phyloP scores from a whole-genome alignment of 2,888 invertebrate genomes.

The Corbicula japonica region DNA sequence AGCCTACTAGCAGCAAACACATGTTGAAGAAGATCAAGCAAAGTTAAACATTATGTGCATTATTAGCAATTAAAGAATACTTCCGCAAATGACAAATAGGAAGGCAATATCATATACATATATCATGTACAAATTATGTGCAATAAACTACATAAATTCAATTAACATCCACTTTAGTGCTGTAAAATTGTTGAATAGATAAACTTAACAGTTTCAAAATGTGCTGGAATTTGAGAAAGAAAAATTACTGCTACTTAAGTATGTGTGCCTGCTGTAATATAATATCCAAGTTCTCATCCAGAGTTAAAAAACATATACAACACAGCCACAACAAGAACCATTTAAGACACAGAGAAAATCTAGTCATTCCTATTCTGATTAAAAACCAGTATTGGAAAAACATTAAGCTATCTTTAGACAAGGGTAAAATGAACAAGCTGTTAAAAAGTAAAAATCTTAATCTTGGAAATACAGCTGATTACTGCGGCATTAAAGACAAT shows the following conservation, averaged over 20 bases:
- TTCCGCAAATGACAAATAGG: no score
- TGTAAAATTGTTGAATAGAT: no score
- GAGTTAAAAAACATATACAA: constrained; percentile 10
- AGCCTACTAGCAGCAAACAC: no score
- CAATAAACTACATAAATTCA: no score
- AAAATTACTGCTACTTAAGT: constrained; percentile 7
- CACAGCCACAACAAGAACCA: neutral
- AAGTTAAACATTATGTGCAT: no score
- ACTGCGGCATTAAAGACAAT: neutral
- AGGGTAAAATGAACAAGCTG: no score
- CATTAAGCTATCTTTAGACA: neutral
- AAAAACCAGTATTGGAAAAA: constrained; percentile 1
- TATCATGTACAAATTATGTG: no score
- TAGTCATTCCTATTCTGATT: constrained; percentile 2
- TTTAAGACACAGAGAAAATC: neutral
- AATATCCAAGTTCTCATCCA: constrained; percentile 5
- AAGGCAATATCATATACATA: no score
- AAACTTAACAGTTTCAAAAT: no score
- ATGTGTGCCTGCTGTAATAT: constrained; percentile 16
- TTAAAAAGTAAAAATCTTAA: neutral
- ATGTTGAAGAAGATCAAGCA: no score
- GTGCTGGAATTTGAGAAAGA: neutral
- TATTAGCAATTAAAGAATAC: no score
- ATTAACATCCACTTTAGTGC: no score
- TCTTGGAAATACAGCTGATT: neutral